phyloP scores from a whole-genome alignment of 1,140 invertebrate species.

The Drosophila chauvacae region DNA sequence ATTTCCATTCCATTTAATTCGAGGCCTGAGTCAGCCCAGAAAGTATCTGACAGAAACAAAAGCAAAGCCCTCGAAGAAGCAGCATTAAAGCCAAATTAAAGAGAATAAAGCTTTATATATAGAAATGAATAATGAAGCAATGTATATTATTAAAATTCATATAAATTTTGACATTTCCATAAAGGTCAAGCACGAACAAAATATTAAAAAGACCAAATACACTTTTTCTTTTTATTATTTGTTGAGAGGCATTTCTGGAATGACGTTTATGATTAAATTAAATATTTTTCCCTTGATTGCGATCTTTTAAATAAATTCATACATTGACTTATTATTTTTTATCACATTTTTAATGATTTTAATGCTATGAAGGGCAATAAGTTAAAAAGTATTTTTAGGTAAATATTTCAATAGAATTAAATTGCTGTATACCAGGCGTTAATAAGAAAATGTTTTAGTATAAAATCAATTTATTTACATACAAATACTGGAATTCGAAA shows the following conservation, averaged over 20 bases:
- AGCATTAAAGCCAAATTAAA: not conserved
- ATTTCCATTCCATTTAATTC: constrained; percentile 29
- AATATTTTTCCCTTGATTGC: not conserved
- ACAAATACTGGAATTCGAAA: too few relatives aligned
- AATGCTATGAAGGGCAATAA: not conserved
- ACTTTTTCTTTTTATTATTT: not conserved
- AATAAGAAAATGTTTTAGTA: not conserved
- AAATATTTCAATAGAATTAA: not conserved
- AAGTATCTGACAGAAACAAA: constrained; percentile 7
- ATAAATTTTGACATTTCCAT: not conserved
- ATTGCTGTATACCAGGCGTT: not conserved
- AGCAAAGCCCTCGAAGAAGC: constrained; percentile 11
- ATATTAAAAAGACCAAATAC: not conserved
- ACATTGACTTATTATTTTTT: not conserved
- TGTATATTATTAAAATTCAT: not conserved
- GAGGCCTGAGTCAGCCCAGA: constrained; percentile 16
- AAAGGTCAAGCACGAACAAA: not conserved
- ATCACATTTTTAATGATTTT: not conserved
- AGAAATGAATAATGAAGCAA: not conserved
- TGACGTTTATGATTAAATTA: not conserved
- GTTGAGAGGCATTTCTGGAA: not conserved
- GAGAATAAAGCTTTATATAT: not conserved
- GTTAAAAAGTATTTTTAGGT: not conserved
- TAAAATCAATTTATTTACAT: too few relatives aligned
- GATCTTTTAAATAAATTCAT: not conserved